Evolutionary conservation across 2,797 vertebrate species (phyloP).

Genomic region (Pteronotus mesoamericanus): DNA sequence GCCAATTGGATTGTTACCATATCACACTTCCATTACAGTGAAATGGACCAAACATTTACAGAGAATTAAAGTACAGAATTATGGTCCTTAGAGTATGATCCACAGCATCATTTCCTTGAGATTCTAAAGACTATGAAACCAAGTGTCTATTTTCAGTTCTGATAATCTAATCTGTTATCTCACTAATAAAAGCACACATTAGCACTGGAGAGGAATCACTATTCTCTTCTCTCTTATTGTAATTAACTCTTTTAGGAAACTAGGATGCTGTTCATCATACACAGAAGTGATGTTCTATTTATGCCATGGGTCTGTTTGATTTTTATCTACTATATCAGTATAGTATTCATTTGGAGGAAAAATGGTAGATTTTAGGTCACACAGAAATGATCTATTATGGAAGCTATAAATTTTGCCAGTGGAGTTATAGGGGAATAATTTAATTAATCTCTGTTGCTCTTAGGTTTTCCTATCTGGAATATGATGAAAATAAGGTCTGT

Average conservation of each 20-base stretch:
- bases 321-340: background rate
- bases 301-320: background rate
- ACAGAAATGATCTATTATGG: background rate
- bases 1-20: background rate
- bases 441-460: background rate
- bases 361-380: background rate
- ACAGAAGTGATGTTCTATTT: background rate
- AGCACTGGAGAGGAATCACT: background rate
- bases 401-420: background rate
- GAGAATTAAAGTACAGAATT: background rate
- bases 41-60: conserved; percentile 27
- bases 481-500: background rate
- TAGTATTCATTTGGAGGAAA: background rate
- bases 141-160: conserved; percentile 12
- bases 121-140: background rate
- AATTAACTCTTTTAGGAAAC: background rate
- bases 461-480: background rate
- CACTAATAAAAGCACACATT: background rate
- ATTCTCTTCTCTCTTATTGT: background rate
- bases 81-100: background rate
- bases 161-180: conserved; percentile 43
- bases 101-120: background rate
- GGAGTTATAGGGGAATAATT: background rate
- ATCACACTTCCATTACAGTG: background rate
- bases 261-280: background rate